phyloP scores from a whole-genome alignment of 2,797 vertebrate species.

The Gephyroberyx darwinii region DNA sequence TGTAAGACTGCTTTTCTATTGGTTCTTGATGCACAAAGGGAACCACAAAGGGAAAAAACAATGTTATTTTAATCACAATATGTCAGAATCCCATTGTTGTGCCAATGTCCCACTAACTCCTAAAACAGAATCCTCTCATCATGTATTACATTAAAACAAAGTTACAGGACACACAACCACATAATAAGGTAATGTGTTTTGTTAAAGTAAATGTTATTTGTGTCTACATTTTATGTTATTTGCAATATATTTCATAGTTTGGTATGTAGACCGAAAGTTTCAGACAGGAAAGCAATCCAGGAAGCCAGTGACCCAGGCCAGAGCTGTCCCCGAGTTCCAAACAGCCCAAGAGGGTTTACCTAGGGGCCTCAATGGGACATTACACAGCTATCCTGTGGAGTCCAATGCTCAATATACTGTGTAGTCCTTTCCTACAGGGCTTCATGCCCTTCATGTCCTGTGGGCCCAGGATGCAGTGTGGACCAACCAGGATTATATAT shows the following conservation, averaged over 20 bases:
- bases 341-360: constrained; percentile 45
- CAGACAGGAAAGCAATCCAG: constrained; percentile 49
- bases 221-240: constrained; percentile 7
- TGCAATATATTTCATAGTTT: constrained; percentile 35
- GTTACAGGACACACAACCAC: neutral
- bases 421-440: neutral
- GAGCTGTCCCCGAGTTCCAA: constrained; percentile 47
- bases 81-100: constrained; percentile 1
- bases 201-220: constrained; percentile 1
- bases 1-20: neutral
- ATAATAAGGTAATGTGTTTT: constrained; percentile 21
- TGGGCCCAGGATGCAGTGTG: too few relatives aligned
- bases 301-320: constrained; percentile 45
- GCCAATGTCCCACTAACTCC: neutral
- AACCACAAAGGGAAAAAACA: constrained; percentile 12
- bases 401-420: neutral
- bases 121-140: too few relatives aligned
- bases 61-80: constrained; percentile 10
- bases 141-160: too few relatives aligned
- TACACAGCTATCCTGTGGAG: neutral
- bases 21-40: neutral
- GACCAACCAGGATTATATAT: neutral
- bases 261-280: constrained; percentile 61
- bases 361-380: constrained; percentile 29
- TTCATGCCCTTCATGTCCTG: too few relatives aligned